phyloP scores from a whole-genome alignment of 2,888 invertebrate genomes.

The Ormia ochracea region DNA sequence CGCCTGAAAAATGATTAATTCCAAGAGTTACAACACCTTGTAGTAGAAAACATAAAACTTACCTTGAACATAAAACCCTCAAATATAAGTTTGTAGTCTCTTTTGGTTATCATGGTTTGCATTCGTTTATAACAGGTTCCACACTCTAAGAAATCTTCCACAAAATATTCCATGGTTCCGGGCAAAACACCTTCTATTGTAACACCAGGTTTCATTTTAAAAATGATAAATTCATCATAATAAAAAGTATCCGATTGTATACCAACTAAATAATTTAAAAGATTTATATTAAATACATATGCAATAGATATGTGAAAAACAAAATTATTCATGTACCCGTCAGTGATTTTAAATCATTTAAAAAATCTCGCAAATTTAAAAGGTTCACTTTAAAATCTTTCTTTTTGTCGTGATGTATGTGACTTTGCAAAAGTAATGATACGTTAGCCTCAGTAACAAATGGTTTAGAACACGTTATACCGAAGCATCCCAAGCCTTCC shows the following conservation, averaged over 20 bases:
- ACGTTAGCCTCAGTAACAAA: slow-evolving; percentile 66
- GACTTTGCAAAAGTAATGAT: slow-evolving; percentile 65
- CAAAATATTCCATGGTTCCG: slow-evolving; percentile 76
- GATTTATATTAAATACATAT: background rate
- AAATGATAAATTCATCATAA: slow-evolving; percentile 76
- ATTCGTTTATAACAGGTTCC: slow-evolving; percentile 73
- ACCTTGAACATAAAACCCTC: slow-evolving; percentile 73
- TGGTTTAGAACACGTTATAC: slow-evolving; percentile 63
- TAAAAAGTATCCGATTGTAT: slow-evolving; percentile 80
- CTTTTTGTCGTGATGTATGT: slow-evolving; percentile 61
- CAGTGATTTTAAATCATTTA: slow-evolving; percentile 71
- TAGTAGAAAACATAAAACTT: background rate
- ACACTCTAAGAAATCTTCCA: slow-evolving; percentile 71
- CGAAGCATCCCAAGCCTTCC: slow-evolving; percentile 67
- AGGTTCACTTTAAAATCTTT: slow-evolving; percentile 64
- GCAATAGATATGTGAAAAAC: too few relatives aligned
- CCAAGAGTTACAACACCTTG: slow-evolving; percentile 40
- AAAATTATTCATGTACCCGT: slow-evolving; percentile 64
- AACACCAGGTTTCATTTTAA: slow-evolving; percentile 77
- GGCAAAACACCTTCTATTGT: slow-evolving; percentile 78
- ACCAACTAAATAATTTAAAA: slow-evolving; percentile 76
- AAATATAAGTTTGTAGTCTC: slow-evolving; percentile 68
- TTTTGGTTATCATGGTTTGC: slow-evolving; percentile 69
- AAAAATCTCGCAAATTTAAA: slow-evolving; percentile 64
- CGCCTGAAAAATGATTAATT: slow-evolving; percentile 76